phyloP scores from a whole-genome alignment of 2,888 invertebrate species.

The Sicus ferrugineus region DNA sequence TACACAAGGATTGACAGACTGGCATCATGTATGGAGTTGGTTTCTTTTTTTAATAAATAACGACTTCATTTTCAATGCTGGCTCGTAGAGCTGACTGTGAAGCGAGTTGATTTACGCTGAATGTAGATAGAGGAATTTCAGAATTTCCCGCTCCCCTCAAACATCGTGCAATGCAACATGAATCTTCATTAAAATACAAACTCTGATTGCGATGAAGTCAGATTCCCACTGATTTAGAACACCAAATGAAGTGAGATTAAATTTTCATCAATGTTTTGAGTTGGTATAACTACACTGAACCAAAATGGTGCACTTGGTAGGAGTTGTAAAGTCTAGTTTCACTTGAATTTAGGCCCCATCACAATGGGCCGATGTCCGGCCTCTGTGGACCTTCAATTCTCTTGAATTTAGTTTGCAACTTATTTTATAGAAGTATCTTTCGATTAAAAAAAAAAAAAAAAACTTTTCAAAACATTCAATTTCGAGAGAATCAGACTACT shows the following conservation, averaged over 20 bases:
- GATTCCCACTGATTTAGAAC: not conserved
- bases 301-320: too few relatives aligned
- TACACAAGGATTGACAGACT: not conserved
- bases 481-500: too few relatives aligned
- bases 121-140: not conserved
- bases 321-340: too few relatives aligned
- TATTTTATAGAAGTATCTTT: too few relatives aligned
- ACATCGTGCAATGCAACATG: not conserved
- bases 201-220: constrained; percentile 12
- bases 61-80: not conserved
- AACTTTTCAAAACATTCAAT: too few relatives aligned
- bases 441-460: not conserved
- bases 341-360: too few relatives aligned
- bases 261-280: constrained; percentile 7
- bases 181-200: constrained; percentile 11
- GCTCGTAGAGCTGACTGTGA: too few relatives aligned
- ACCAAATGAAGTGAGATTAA: constrained; percentile 6
- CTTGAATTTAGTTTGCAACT: too few relatives aligned
- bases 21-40: not conserved
- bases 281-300: not conserved
- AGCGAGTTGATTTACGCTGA: not conserved
- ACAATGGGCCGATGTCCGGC: too few relatives aligned
- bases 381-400: too few relatives aligned
- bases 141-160: too few relatives aligned
- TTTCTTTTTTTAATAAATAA: not conserved